Conservation (phyloP, 1,140 invertebrate species). For the Chironomus striatipennis region DNA sequence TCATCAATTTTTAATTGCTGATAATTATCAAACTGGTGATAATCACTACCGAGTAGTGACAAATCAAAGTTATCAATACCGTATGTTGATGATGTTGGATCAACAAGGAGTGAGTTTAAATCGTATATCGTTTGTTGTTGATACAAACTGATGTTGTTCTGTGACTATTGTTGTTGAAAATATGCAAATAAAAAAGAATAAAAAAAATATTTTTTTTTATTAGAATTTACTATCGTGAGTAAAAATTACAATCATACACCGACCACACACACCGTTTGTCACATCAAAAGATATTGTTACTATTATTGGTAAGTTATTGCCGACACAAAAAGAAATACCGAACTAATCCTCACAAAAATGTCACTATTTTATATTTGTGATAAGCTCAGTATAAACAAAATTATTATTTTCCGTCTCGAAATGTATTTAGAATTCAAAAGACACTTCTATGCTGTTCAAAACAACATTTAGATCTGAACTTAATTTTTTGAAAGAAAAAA, state of each 20-base stretch:
- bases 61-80: slow-evolving; percentile 16
- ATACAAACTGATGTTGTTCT: neutral
- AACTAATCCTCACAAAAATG: neutral
- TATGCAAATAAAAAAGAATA: slow-evolving; percentile 3
- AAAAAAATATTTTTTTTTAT: neutral
- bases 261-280: neutral
- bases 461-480: neutral
- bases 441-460: neutral
- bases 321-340: neutral
- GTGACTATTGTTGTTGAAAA: neutral
- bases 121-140: slow-evolving; percentile 16
- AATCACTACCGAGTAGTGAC: neutral
- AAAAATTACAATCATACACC: neutral
- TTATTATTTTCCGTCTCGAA: no score
- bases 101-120: neutral
- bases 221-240: neutral
- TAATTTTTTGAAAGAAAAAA: neutral
- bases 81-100: neutral
- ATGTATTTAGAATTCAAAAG: no score
- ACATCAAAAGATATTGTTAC: neutral
- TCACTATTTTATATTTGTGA: neutral
- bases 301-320: neutral
- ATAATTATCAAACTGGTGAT: neutral
- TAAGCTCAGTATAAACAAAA: neutral
- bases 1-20: neutral